These are phyloP conservation scores for Nerophis lumbriciformis DNA, from an alignment of 2,113 vertebrate genomes.

Conservation along the genomic window DNA sequence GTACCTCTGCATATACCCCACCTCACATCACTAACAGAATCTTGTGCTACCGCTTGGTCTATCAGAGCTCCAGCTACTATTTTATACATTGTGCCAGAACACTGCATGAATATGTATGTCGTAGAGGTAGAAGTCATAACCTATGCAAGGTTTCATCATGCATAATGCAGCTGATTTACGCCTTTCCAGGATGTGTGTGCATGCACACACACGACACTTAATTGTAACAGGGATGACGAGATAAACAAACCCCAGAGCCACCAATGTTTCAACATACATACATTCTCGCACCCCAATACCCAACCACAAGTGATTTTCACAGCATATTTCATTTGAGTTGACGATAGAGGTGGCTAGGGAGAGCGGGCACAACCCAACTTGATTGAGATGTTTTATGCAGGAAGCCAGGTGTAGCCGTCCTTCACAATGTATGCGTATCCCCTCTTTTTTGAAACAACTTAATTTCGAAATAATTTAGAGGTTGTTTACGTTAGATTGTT, in stretches of 20 bases:
- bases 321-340: slow-evolving; percentile 6
- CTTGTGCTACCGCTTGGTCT: slow-evolving; percentile 35
- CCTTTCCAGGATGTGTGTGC: slow-evolving; percentile 50
- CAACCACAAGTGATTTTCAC: slow-evolving; percentile 10
- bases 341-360: not conserved
- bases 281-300: slow-evolving; percentile 10
- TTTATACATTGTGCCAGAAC: slow-evolving; percentile 66
- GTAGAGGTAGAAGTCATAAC: slow-evolving; percentile 66
- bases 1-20: too few species aligned
- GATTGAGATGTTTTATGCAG: not conserved
- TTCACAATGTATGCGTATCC: not conserved
- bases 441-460: slow-evolving; percentile 34
- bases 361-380: not conserved
- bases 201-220: slow-evolving; percentile 29
- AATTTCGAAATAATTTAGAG: slow-evolving; percentile 6
- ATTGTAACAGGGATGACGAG: slow-evolving; percentile 47
- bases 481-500: too few species aligned
- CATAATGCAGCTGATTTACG: slow-evolving; percentile 70
- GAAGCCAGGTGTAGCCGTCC: slow-evolving; percentile 1
- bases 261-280: slow-evolving; percentile 25
- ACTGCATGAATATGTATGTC: slow-evolving; percentile 69
- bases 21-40: not conserved
- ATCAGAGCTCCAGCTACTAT: slow-evolving; percentile 60
- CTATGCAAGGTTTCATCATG: slow-evolving; percentile 73
- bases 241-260: slow-evolving; percentile 58